phyloP scores from a whole-genome alignment of 2,888 invertebrate genomes.

The Lissocephala sabroskyi region DNA sequence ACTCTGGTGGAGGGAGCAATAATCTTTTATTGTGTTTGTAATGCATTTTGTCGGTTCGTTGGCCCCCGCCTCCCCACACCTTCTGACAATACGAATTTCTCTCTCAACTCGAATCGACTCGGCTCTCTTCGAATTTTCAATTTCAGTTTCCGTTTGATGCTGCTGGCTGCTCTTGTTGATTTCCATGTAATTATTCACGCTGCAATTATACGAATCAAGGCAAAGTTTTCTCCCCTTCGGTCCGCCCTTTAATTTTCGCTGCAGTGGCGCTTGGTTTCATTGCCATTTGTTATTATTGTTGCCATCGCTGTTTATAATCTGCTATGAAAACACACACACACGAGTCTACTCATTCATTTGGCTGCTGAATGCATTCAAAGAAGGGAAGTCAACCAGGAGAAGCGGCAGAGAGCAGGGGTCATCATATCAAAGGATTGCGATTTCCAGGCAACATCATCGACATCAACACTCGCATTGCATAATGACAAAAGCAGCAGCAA shows the following conservation, averaged over 20 bases:
- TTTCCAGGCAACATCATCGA: conserved; percentile 22
- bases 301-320: conserved; percentile 42
- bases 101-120: not conserved
- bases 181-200: conserved; percentile 62
- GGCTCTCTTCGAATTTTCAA: no score
- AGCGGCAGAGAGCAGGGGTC: no score
- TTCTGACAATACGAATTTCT: not conserved
- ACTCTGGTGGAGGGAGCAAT: conserved; percentile 18
- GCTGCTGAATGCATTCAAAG: no score
- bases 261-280: conserved; percentile 23
- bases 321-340: conserved; percentile 47
- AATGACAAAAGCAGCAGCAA: conserved; percentile 24
- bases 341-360: conserved; percentile 13
- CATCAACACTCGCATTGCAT: conserved; percentile 41
- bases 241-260: not conserved
- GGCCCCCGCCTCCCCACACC: not conserved
- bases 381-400: no score
- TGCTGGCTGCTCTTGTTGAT: conserved; percentile 29
- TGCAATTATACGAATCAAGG: conserved; percentile 61
- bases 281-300: conserved; percentile 17
- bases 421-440: conserved; percentile 59
- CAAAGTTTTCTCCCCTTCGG: conserved; percentile 27
- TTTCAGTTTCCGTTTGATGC: no score
- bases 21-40: conserved; percentile 50
- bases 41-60: conserved; percentile 23